Evolutionary conservation across 2,113 vertebrate genomes (phyloP).

Genomic region (Urocitellus parryii): DNA sequence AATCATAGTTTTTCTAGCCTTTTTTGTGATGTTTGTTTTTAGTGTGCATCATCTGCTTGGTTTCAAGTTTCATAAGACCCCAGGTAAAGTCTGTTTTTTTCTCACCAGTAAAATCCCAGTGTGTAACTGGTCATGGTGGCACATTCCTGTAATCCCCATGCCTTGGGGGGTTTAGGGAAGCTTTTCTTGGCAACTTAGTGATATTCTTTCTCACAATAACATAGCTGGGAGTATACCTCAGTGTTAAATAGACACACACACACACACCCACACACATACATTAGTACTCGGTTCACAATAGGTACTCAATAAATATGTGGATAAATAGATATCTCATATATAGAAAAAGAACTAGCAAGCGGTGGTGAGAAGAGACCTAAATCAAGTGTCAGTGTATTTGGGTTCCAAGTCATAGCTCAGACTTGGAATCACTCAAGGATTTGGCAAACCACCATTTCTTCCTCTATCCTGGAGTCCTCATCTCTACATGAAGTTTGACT

Average conservation of each 20-base stretch:
- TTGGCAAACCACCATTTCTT: neutral
- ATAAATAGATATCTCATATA: neutral
- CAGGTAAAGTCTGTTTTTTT: neutral
- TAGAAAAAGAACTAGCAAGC: neutral
- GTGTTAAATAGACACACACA: too few species aligned
- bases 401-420: neutral
- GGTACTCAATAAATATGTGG: neutral
- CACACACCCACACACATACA: too few species aligned
- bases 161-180: too few species aligned
- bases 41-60: neutral
- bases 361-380: neutral
- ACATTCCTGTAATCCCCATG: too few species aligned
- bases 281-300: too few species aligned
- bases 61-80: neutral
- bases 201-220: too few species aligned
- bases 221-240: too few species aligned
- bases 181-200: too few species aligned
- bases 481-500: neutral
- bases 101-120: neutral
- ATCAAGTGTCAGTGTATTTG: neutral
- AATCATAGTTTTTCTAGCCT: neutral
- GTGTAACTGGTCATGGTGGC: too few species aligned
- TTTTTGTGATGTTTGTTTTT: neutral
- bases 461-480: neutral
- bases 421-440: neutral